Base-by-base conservation (phyloP, 2,888 invertebrate species). In the Apodemia zela region DNA sequence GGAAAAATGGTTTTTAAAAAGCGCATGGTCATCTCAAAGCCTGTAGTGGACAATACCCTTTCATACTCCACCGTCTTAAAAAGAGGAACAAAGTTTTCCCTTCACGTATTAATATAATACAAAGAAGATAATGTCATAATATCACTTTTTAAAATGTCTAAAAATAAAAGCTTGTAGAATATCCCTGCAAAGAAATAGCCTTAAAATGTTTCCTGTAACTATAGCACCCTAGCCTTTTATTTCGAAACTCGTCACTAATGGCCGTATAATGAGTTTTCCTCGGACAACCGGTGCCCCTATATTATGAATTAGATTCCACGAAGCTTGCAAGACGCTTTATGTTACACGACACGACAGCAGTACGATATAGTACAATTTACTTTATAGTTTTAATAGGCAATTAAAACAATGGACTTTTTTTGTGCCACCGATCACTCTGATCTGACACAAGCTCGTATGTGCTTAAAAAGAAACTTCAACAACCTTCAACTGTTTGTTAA, bases 221-320 rank as follows among this genome's bases (percentile, higher is more conserved):
- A 61, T 29, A 18, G 18, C 6, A 6, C n/a, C 47, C 35, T 49
- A 25, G 25, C 13, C 49, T 45, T 58, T 47, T 59, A 59, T 54
- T 59, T 66, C 65, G 66, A 63, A 73, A 71, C 66, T 65, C 60
- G 64, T 62, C 63, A 63, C 63, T 75, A 74, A 78, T 75, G 70
- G 63, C 68, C 71, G 66, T 72, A 72, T 75, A 74, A 78, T 76
- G 73, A 73, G 71, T 66, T 72, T 74, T 75, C 71, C 73, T 73
- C 68, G 59, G 51, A 35, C 63, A 59, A 45, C 45, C 58, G 59
- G 63, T 63, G 58, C 65, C 64, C 63, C 64, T 63, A 54, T 63
- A 42, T 61, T 62, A 64, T 59, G 67, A 67, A 67, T 61, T 69
- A 69, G 70, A 71, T 69, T 72, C 68, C 70, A 71, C 67, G 73